These are phyloP conservation scores for Styela plicata DNA, from an alignment of 23 tunicate genomes.

Conservation along the genomic window DNA sequence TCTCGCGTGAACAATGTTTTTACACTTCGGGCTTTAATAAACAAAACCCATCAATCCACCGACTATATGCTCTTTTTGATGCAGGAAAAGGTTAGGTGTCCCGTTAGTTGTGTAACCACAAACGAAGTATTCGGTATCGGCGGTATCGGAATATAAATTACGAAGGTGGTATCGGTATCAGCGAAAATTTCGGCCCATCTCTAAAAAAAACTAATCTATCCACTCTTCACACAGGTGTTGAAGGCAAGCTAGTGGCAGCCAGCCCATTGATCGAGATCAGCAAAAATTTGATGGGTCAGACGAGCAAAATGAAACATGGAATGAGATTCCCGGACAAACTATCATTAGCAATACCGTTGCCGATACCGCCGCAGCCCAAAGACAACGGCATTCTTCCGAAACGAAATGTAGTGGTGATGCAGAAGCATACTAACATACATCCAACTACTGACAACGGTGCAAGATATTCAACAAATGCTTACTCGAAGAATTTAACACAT, in stretches of 20 bases:
- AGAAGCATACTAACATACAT: neutral
- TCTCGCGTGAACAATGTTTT: no score
- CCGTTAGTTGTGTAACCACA: no score
- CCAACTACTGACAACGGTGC: conserved; percentile 2
- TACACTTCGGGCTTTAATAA: no score
- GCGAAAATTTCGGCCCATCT: no score
- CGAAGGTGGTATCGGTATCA: no score
- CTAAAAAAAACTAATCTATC: neutral
- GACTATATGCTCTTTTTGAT: no score
- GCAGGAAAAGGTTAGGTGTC: no score
- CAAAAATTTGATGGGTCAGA: conserved; percentile 60
- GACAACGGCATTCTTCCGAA: neutral
- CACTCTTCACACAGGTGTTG: conserved; percentile 20
- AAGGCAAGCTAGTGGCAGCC: conserved; percentile 48
- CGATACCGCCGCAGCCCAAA: neutral
- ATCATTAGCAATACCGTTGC: conserved; percentile 39
- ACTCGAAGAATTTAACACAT: neutral
- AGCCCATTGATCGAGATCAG: conserved; percentile 60
- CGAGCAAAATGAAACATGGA: conserved; percentile 45
- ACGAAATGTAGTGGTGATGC: conserved; percentile 35
- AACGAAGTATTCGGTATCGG: no score
- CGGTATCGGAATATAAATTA: no score
- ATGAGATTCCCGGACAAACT: conserved; percentile 42
- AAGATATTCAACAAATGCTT: neutral
- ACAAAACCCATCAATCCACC: no score